These are phyloP conservation scores for Brachyhypopomus gauderio DNA, from an alignment of 2,113 vertebrate species.

Conservation along the genomic window DNA sequence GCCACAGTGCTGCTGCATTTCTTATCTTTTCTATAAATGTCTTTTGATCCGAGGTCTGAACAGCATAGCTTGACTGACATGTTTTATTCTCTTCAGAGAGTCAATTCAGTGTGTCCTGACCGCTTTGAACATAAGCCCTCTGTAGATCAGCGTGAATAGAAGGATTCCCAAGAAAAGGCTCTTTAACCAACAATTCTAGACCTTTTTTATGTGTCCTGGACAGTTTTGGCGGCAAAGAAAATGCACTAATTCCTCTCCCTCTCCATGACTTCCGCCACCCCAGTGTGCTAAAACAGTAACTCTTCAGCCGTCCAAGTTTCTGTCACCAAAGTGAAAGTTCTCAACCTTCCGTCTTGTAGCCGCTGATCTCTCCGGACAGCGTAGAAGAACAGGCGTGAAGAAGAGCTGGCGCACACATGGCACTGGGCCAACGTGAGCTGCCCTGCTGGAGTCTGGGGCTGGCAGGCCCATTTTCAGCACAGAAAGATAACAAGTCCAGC, in stretches of 20 bases:
- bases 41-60: neutral
- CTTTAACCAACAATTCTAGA: neutral
- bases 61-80: neutral
- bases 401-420: constrained; percentile 8
- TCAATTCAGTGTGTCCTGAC: neutral
- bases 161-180: neutral
- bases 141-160: constrained; percentile 13
- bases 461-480: constrained; percentile 18
- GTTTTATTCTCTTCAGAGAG: neutral
- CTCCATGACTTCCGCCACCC: constrained; percentile 20
- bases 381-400: neutral
- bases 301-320: constrained; percentile 47
- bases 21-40: neutral
- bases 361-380: constrained; percentile 35
- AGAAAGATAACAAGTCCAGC: constrained; percentile 51
- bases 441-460: constrained; percentile 34
- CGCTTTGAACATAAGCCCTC: constrained; percentile 8
- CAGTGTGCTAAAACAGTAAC: constrained; percentile 36
- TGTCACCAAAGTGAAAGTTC: constrained; percentile 52
- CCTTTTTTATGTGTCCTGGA: constrained; percentile 2
- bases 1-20: neutral
- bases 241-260: constrained; percentile 10
- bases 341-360: constrained; percentile 21
- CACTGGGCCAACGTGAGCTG: constrained; percentile 26
- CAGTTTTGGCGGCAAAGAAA: constrained; percentile 17